phyloP scores from a whole-genome alignment of 1,140 invertebrate species.

The Penaeus vannamei region DNA sequence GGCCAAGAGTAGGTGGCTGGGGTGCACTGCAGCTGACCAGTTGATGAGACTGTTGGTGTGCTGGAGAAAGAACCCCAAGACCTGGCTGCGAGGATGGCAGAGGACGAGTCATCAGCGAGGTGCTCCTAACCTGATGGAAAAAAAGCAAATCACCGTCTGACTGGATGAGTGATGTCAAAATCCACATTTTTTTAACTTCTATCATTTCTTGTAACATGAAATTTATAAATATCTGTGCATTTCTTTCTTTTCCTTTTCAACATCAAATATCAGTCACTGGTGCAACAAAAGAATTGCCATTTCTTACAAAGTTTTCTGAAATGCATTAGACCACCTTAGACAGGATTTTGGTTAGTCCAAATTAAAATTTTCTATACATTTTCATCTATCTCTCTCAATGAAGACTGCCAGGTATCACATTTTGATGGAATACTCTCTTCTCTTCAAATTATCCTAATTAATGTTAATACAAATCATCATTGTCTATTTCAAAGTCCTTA shows the following conservation, averaged over 20 bases:
- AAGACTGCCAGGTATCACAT: background rate
- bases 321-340: background rate
- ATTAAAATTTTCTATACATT: background rate
- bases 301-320: background rate
- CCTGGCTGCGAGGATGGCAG: constrained; percentile 18
- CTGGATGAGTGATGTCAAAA: constrained; percentile 9
- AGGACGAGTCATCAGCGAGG: constrained; percentile 35
- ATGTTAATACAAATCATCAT: too few species aligned
- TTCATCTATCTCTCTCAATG: too few species aligned
- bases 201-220: background rate
- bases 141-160: constrained; percentile 52
- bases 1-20: constrained; percentile 19
- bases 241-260: too few species aligned
- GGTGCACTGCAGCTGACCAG: constrained; percentile 23
- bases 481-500: too few species aligned
- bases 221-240: background rate
- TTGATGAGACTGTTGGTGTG: constrained; percentile 18
- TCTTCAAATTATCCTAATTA: too few species aligned
- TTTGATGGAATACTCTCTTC: too few species aligned
- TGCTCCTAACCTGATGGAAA: constrained; percentile 52
- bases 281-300: background rate
- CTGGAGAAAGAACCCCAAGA: constrained; percentile 6
- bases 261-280: too few species aligned
- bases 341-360: background rate
- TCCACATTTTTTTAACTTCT: too few species aligned